phyloP scores from a whole-genome alignment of 1,140 invertebrate species.

The Drosophila insularis region DNA sequence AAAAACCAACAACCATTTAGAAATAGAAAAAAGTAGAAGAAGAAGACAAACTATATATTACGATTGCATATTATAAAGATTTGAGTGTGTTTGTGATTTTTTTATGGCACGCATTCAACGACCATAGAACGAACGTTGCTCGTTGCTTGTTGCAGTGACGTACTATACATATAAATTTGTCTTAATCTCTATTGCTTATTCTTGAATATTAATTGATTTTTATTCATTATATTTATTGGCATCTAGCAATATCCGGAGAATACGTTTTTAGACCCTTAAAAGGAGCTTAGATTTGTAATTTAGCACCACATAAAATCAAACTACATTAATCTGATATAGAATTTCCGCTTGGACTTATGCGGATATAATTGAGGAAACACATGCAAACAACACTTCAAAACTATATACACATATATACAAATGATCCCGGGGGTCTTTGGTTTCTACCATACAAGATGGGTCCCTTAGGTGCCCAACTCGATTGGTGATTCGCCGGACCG shows the following conservation, averaged over 20 bases:
- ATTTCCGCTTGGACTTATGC: slow-evolving; percentile 2
- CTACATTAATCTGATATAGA: slow-evolving; percentile 3
- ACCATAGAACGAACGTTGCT: not conserved
- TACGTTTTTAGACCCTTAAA: slow-evolving; percentile 10
- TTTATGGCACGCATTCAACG: slow-evolving; percentile 73
- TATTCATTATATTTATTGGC: slow-evolving; percentile 67
- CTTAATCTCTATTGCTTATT: slow-evolving; percentile 59
- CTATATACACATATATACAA: not conserved
- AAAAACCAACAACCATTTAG: not conserved
- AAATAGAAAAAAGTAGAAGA: slow-evolving; percentile 4
- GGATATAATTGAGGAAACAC: slow-evolving; percentile 6
- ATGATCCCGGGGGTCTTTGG: too few relatives aligned
- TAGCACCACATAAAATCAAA: slow-evolving; percentile 28
- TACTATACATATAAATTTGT: slow-evolving; percentile 68
- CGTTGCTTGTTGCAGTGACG: not conserved
- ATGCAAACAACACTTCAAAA: not conserved
- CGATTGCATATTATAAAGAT: slow-evolving; percentile 65
- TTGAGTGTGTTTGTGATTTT: slow-evolving; percentile 45
- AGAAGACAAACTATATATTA: slow-evolving; percentile 34
- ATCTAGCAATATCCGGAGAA: slow-evolving; percentile 75
- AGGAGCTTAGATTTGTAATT: slow-evolving; percentile 24
- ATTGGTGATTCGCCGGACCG: too few relatives aligned
- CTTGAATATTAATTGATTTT: slow-evolving; percentile 69
- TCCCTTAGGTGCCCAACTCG: not conserved
- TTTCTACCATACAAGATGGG: not conserved